Conservation (phyloP, 1,140 invertebrate species). For the Drosophila burlai region DNA sequence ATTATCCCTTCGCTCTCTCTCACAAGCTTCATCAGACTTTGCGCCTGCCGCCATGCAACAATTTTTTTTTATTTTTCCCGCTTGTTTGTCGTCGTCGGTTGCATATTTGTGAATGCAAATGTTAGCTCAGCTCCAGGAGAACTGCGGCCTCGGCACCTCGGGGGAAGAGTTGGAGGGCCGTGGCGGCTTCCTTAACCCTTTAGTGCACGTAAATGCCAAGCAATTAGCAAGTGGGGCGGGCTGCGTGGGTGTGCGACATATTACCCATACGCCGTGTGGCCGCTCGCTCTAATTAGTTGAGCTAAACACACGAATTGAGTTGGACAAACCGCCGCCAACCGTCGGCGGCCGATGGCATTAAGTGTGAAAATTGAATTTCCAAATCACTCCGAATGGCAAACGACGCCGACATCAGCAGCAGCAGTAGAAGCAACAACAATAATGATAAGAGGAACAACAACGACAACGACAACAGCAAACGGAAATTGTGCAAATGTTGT, state of each 20-base stretch:
- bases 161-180: neutral
- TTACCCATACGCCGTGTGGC: constrained; percentile 39
- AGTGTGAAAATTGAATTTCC: constrained; percentile 82
- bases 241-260: constrained; percentile 1
- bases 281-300: constrained; percentile 76
- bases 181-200: constrained; percentile 56
- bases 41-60: constrained; percentile 70
- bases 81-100: constrained; percentile 61
- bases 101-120: constrained; percentile 80
- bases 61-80: constrained; percentile 52
- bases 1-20: neutral
- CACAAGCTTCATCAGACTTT: constrained; percentile 33
- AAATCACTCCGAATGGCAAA: constrained; percentile 73
- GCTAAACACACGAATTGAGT: constrained; percentile 74
- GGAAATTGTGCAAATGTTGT: constrained; percentile 80
- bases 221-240: constrained; percentile 57
- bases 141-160: neutral
- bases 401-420: constrained; percentile 11
- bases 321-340: constrained; percentile 53
- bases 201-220: constrained; percentile 70
- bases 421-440: constrained; percentile 15
- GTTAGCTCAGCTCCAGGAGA: constrained; percentile 60
- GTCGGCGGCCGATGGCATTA: constrained; percentile 68
- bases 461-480: constrained; percentile 53
- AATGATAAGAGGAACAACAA: constrained; percentile 11